Percentiles rank a stretch among this genome's conserved stretches.
phyloP scores from a whole-genome alignment of 2,888 invertebrate genomes.

The Ophonus ardosiacus region DNA sequence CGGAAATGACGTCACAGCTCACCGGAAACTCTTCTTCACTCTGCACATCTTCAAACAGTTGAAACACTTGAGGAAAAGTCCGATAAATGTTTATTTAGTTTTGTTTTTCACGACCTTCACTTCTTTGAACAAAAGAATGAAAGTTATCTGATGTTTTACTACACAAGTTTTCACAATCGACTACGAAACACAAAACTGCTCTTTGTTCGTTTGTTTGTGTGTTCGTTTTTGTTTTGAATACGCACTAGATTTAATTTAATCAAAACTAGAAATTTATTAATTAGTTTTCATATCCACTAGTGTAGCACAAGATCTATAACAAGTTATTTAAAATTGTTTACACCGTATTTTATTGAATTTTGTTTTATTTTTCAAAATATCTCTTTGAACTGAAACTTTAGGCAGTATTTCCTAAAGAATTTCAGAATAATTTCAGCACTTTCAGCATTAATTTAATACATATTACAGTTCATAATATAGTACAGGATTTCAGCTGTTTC shows the following conservation, averaged over 20 bases:
- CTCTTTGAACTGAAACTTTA: too few relatives aligned
- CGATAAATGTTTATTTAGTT: background rate
- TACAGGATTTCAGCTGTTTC: too few relatives aligned
- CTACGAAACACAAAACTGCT: background rate
- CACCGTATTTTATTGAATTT: background rate
- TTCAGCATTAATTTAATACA: too few relatives aligned
- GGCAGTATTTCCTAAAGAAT: too few relatives aligned
- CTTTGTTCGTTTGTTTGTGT: background rate
- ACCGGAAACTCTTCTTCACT: background rate
- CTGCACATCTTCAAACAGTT: constrained; percentile 19
- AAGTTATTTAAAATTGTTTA: background rate
- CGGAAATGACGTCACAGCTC: constrained; percentile 7
- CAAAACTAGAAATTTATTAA: background rate
- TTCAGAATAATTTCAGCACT: too few relatives aligned
- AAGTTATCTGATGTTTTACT: constrained; percentile 19
- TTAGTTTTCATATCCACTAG: background rate
- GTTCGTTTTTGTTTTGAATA: background rate
- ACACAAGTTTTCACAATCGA: constrained; percentile 20
- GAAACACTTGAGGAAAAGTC: constrained; percentile 5
- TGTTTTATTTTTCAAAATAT: too few relatives aligned
- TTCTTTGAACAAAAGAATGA: constrained; percentile 18
- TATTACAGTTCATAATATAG: too few relatives aligned
- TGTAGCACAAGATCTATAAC: background rate
- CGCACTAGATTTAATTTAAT: background rate
- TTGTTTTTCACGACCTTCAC: constrained; percentile 32